phyloP scores from a whole-genome alignment of 2,797 vertebrate genomes.

The Sebastes reedi region DNA sequence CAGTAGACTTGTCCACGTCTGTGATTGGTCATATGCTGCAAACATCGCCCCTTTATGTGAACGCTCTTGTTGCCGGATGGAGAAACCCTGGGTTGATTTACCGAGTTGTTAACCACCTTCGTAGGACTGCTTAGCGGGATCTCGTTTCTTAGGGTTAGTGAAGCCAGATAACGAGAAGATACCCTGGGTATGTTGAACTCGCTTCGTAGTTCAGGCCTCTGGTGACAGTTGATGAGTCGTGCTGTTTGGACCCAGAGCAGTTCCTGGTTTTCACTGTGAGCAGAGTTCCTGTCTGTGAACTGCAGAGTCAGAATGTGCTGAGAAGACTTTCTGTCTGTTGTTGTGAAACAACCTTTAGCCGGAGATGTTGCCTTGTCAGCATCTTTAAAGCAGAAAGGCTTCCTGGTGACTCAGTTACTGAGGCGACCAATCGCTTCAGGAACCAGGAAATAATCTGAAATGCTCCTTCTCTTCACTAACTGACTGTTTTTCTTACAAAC shows the following conservation, averaged over 20 bases:
- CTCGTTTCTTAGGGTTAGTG: too few relatives aligned
- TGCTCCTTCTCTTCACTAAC: background rate
- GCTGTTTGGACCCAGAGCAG: background rate
- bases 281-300: conserved; percentile 46
- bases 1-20: accelerated
- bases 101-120: too few relatives aligned
- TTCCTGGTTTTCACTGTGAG: conserved; percentile 26
- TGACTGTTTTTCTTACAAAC: background rate
- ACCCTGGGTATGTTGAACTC: too few relatives aligned
- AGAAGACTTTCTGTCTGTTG: conserved; percentile 45
- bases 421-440: background rate
- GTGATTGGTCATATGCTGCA: too few relatives aligned
- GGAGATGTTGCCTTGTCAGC: conserved; percentile 59
- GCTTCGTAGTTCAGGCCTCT: too few relatives aligned
- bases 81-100: too few relatives aligned
- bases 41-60: too few relatives aligned
- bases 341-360: conserved; percentile 69
- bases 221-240: background rate
- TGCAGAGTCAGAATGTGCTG: conserved; percentile 54
- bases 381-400: conserved; percentile 13
- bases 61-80: accelerated
- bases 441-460: background rate
- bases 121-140: too few relatives aligned
- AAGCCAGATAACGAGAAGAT: too few relatives aligned
- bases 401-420: conserved; percentile 42